Percentiles rank a stretch among this genome's conserved stretches.
Evolutionary conservation across 2,113 vertebrate genomes (phyloP).

Genomic region (Ciconia maguari): DNA sequence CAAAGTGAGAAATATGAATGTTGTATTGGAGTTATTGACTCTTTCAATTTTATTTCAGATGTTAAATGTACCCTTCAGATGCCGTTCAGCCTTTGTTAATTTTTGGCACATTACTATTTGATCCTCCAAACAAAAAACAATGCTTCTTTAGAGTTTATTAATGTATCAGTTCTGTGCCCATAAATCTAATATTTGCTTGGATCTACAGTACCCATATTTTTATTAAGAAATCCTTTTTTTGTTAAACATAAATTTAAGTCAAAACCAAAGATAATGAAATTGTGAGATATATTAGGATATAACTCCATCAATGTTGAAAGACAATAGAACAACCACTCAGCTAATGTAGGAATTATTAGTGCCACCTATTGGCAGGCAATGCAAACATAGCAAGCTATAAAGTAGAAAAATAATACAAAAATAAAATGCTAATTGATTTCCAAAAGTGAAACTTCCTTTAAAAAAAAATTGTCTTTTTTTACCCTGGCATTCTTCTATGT

Average conservation of each 20-base stretch:
- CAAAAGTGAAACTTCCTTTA: not conserved
- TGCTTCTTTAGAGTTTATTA: not conserved
- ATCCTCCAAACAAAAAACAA: not conserved
- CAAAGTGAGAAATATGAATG: not conserved
- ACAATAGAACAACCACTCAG: not conserved
- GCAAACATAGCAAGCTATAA: not conserved
- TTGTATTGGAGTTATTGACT: not conserved
- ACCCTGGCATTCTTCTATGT: not conserved
- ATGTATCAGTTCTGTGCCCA: not conserved
- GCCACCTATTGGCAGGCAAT: conserved; percentile 54
- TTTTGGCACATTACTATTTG: not conserved
- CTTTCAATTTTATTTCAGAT: not conserved
- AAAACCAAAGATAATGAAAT: not conserved
- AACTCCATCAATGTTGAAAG: not conserved
- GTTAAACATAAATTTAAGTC: not conserved
- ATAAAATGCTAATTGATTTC: not conserved
- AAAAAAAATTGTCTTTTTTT: not conserved
- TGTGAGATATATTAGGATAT: not conserved
- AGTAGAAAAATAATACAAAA: not conserved
- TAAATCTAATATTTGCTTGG: not conserved
- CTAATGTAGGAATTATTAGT: conserved; percentile 45
- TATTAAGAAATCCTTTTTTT: not conserved
- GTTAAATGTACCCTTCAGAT: not conserved
- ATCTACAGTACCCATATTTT: not conserved
- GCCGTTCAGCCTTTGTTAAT: not conserved